A percentile compares a stretch with the other conserved stretches of the same genome.
phyloP scores from a whole-genome alignment of 2,888 invertebrate genomes.

The Macroteleia sp. region DNA sequence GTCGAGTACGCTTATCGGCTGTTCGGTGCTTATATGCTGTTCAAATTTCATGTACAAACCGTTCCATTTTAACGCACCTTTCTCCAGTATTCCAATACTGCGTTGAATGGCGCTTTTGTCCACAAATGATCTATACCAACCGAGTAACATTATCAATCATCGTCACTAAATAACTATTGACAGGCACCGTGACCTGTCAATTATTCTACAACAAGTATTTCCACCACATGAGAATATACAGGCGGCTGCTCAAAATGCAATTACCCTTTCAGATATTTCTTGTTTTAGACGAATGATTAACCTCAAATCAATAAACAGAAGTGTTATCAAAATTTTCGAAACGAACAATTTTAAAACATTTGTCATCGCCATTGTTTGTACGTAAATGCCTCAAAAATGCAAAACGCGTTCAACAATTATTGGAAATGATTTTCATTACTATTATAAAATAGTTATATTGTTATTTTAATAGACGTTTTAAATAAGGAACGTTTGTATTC shows the following conservation, averaged over 20 bases:
- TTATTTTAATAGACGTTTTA: slow-evolving; percentile 33
- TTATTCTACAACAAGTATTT: slow-evolving; percentile 32
- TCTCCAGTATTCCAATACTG: slow-evolving; percentile 51
- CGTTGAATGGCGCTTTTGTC: slow-evolving; percentile 61
- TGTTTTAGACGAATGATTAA: not conserved
- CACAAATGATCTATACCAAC: slow-evolving; percentile 58
- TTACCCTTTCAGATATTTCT: slow-evolving; percentile 7
- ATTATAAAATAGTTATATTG: slow-evolving; percentile 2
- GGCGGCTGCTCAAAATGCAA: not conserved
- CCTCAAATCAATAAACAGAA: not conserved
- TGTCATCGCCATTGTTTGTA: not conserved
- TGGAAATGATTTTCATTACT: slow-evolving; percentile 26
- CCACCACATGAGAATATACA: slow-evolving; percentile 14
- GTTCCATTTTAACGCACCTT: slow-evolving; percentile 64
- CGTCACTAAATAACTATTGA: slow-evolving; percentile 62
- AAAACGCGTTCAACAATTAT: slow-evolving; percentile 26
- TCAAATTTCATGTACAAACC: slow-evolving; percentile 68
- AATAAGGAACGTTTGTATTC: slow-evolving; percentile 46
- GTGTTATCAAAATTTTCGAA: slow-evolving; percentile 1
- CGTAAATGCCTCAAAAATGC: slow-evolving; percentile 24
- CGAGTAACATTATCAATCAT: slow-evolving; percentile 61
- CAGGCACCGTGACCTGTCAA: slow-evolving; percentile 55
- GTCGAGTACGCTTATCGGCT: slow-evolving; percentile 69
- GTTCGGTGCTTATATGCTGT: slow-evolving; percentile 69
- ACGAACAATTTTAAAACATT: too few species aligned